Evolutionary conservation across 2,797 vertebrate genomes (phyloP).

Genomic region (Furcifer pardalis): DNA sequence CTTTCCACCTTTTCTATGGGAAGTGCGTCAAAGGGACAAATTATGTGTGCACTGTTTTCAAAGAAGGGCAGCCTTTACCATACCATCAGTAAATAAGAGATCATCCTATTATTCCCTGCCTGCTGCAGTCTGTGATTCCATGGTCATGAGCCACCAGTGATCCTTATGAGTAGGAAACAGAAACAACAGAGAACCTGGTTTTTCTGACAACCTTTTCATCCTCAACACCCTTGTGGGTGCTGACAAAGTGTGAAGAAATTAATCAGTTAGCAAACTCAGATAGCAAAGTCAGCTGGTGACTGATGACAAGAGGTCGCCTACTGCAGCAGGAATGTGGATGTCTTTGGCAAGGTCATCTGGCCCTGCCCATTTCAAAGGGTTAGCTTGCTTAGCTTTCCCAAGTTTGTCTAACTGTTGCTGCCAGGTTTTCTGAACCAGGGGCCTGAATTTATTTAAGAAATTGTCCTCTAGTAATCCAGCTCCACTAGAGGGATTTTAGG

Average conservation of each 20-base stretch:
- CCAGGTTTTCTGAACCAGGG: constrained; percentile 75
- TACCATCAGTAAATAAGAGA: neutral
- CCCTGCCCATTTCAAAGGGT: constrained; percentile 62
- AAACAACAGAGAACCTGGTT: neutral
- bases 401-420: constrained; percentile 62
- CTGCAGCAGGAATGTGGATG: neutral
- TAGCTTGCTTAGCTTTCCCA: constrained; percentile 70
- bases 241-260: neutral
- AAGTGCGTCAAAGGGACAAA: neutral
- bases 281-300: no score
- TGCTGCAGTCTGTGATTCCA: no score
- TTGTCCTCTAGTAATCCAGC: constrained; percentile 80
- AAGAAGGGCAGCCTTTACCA: no score
- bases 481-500: constrained; percentile 79
- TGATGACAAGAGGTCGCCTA: neutral
- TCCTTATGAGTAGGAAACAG: no score
- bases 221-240: neutral
- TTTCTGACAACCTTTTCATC: neutral
- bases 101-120: no score
- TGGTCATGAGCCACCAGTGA: no score
- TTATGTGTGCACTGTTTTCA: no score
- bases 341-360: neutral
- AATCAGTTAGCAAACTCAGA: neutral
- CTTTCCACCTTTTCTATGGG: no score
- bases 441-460: constrained; percentile 81